Evolutionary conservation across 2,888 invertebrate species (phyloP), one percentile per base, ranked within the genome.

Genomic region (Oxycera nigricornis): DNA sequence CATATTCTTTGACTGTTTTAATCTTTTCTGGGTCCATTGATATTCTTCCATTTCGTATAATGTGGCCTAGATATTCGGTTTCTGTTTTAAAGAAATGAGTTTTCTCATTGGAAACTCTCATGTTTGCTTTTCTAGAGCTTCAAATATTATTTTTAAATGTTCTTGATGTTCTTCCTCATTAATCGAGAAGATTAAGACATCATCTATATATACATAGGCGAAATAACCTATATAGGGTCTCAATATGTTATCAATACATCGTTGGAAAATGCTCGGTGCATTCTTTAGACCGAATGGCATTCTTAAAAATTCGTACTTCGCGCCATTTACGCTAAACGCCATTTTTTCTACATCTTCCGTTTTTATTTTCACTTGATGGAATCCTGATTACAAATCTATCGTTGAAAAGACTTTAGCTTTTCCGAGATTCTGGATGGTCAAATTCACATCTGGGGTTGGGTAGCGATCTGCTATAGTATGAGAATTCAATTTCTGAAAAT

Each of bases 91-190:
- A 59, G 30, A 59, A 59, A 28, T 77, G 61, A 1, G 77, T 77
- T 76, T 79, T 80, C n/a, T 78, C 77, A 39, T 77, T 31, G 4
- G 78, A 77, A n/a, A 79, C 77, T 74, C 78, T 78, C 77, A 79
- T 77, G 35, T 79, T 75, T 7, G 73, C 73, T 68, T 50, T 11
- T 61, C 62, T 4, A 77, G 39, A 74, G 75, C 52, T 73, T 76
- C 57, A 6, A 61, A 28, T n/a, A 74, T 46, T 2, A 57, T 74
- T 72, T 72, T 22, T 9, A 78, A 28, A 67, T 74, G 77, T 72
- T 52, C 76, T 31, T 59, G 17, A 73, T 24, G 35, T 28, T 76
- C 62, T 62, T 62, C 75, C 57, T 0, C 76, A 74, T 57, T 73
- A 78, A 7, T 79, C 74, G 1, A 79, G 76, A n/a, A 79, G 78